A percentile compares a stretch with the other conserved stretches of the same genome.
Evolutionary conservation across 2,113 vertebrate genomes (phyloP).

Genomic region (Nerophis lumbriciformis): DNA sequence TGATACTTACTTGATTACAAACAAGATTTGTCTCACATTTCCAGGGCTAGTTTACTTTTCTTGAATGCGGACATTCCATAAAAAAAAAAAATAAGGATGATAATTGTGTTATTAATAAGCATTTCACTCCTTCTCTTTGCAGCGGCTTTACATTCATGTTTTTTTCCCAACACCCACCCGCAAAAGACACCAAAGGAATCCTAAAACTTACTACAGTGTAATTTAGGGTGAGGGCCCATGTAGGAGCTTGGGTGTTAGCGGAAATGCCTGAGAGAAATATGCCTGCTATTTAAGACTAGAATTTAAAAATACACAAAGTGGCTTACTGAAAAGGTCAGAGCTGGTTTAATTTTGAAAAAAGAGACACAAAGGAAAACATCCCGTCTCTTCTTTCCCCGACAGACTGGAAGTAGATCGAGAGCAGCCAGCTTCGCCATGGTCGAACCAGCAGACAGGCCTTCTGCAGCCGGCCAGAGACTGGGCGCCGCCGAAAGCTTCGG

Average conservation of each 20-base stretch:
- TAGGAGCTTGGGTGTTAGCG: neutral
- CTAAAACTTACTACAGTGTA: constrained; percentile 3
- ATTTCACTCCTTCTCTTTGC: neutral
- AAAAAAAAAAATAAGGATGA: too few relatives aligned
- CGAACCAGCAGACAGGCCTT: constrained; percentile 81
- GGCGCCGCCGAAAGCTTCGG: constrained; percentile 85
- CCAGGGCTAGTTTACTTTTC: too few relatives aligned
- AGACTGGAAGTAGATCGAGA: constrained; percentile 40
- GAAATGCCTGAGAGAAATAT: constrained; percentile 12
- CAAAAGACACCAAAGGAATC: neutral
- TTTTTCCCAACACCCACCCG: constrained; percentile 1
- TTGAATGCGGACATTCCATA: too few relatives aligned
- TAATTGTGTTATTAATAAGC: neutral
- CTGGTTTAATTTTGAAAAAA: constrained; percentile 5
- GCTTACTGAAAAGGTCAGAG: constrained; percentile 2
- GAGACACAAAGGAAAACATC: neutral
- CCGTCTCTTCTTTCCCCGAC: constrained; percentile 10
- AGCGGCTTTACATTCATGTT: neutral
- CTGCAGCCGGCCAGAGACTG: constrained; percentile 82
- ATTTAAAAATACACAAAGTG: constrained; percentile 23
- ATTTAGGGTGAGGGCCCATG: constrained; percentile 5
- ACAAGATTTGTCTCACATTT: too few relatives aligned
- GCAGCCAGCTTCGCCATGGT: constrained; percentile 72
- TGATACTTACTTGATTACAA: too few relatives aligned
- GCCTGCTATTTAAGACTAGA: constrained; percentile 10